Evolutionary conservation across 2,113 vertebrate species (phyloP), one percentile per base, ranked within the genome.

Genomic region (Neolamprologus longior): DNA sequence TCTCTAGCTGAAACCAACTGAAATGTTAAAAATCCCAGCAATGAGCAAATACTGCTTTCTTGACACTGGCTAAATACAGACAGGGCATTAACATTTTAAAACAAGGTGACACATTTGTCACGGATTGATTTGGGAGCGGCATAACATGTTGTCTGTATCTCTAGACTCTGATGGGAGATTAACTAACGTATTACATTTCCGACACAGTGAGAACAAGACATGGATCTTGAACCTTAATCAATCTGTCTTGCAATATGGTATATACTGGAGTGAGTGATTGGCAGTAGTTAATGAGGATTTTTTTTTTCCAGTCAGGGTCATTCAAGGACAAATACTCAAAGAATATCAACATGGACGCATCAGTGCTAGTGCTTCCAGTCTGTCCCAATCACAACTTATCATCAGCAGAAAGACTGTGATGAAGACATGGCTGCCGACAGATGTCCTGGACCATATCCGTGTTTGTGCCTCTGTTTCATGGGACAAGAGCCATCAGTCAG

Each of bases 401-500:
- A 91, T 89, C 54, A 83, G 82, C 79, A 92, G 80, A 89, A 88
- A 91, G 86, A 71, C 83, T 14, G 83, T 88, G 91, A 95, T 94
- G 90, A 94, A 94, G 89, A 93, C 90, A 84, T 80, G 83, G 71
- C 91, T 82, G 76, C 55, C 76, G n/a, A 91, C 93, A 91, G 91
- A 91, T 81, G 68, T 90, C 91, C 89, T 82, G 88, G 91, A 90
- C 92, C 90, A 81, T 82, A 90, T 94, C 93, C 91, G 89, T 66
- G 84, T 90, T 86, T 91, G 83, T 90, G 84, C 82, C 86, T 89
- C 63, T 57, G 63, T 81, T 93, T 91, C 89, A 82, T 35, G 33
- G 79, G 88, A 93, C 92, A 87, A 68, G 86, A 93, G 87, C 90
- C 58, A 80, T 92, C 94, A 95, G 83, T 94, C 91, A 92, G 80